Evolutionary conservation across 2,888 invertebrate genomes (phyloP).

Genomic region (Eremobia ochroleuca): DNA sequence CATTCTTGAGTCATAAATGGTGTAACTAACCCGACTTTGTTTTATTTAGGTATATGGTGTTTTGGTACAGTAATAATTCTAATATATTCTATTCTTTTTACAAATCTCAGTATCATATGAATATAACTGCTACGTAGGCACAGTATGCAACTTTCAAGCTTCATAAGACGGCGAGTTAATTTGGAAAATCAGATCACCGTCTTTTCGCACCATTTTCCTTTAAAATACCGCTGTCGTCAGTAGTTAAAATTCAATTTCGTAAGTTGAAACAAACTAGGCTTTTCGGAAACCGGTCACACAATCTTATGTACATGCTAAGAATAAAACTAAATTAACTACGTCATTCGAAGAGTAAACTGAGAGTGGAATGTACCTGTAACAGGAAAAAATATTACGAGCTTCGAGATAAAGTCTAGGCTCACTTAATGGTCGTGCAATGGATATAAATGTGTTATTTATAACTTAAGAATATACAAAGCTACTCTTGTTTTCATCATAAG

Average conservation of each 20-base stretch:
- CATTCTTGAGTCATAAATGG: no score
- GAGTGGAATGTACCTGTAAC: conserved; percentile 7
- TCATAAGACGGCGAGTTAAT: not conserved
- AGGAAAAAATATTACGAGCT: conserved; percentile 20
- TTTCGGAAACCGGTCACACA: conserved; percentile 13
- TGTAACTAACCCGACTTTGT: no score
- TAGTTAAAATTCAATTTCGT: conserved; percentile 13
- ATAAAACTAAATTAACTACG: conserved; percentile 24
- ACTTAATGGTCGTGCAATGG: conserved; percentile 2
- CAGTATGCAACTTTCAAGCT: no score
- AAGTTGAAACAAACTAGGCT: not conserved
- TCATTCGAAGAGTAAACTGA: conserved; percentile 14
- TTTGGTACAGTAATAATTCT: no score
- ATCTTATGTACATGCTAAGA: not conserved
- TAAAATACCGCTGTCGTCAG: conserved; percentile 1
- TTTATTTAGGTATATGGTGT: no score
- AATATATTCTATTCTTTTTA: not conserved
- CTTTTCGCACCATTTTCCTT: not conserved
- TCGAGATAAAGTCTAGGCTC: not conserved
- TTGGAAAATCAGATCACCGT: not conserved
- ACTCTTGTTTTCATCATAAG: conserved; percentile 7
- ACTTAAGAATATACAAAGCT: not conserved
- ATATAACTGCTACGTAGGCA: no score
- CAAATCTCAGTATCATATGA: not conserved
- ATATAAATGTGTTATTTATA: not conserved